Evolutionary conservation across 2,797 vertebrate species (phyloP).

Genomic region (Syndactyla subalaris): DNA sequence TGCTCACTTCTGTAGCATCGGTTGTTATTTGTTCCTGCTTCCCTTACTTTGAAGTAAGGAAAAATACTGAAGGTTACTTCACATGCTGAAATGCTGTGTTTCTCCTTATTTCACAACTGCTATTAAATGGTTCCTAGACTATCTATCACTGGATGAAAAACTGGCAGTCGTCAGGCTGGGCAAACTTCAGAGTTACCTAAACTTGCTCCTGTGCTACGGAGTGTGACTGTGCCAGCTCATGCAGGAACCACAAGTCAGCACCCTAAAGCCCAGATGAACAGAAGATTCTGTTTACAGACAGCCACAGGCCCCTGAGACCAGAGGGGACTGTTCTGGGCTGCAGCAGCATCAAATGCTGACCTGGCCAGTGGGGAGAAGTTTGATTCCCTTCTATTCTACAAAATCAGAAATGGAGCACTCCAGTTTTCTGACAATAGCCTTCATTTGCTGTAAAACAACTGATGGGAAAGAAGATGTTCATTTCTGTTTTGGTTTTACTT

Average conservation of each 20-base stretch:
- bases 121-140: not conserved
- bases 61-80: not conserved
- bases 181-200: not conserved
- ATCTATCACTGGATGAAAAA: not conserved
- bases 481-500: not conserved
- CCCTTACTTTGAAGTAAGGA: not conserved
- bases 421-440: not conserved
- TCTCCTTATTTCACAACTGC: not conserved
- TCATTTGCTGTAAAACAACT: not conserved
- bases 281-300: not conserved
- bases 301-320: not conserved
- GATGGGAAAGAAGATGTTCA: not conserved
- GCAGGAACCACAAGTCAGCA: not conserved
- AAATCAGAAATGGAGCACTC: not conserved
- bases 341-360: not conserved
- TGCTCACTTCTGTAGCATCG: not conserved
- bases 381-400: not conserved
- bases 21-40: not conserved
- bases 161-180: not conserved
- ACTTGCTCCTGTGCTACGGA: not conserved
- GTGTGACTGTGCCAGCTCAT: not conserved
- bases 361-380: not conserved
- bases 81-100: not conserved
- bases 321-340: accelerated
- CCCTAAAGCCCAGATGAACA: not conserved